Evolutionary conservation across 2,888 invertebrate genomes (phyloP).

Genomic region (Autographa gamma): DNA sequence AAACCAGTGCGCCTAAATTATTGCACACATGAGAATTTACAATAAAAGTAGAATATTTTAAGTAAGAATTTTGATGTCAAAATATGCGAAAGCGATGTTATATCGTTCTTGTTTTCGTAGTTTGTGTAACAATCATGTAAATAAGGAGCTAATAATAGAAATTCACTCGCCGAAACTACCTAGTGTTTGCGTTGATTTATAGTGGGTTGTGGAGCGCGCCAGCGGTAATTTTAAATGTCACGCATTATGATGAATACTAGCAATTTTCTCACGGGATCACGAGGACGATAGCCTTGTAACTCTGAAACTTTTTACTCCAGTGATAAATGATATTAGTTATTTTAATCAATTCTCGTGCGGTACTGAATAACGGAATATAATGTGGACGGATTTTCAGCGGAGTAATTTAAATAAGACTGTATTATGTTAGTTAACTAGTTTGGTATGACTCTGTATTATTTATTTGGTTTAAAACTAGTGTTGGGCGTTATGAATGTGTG

Average conservation of each 20-base stretch:
- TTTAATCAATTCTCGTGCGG: conserved; percentile 47
- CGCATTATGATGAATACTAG: conserved; percentile 87
- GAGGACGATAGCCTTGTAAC: conserved; percentile 74
- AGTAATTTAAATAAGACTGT: background rate
- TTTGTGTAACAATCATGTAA: conserved; percentile 55
- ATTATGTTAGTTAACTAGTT: background rate
- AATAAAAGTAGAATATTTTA: conserved; percentile 67
- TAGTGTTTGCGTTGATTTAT: conserved; percentile 85
- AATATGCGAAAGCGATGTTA: conserved; percentile 41
- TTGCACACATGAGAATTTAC: conserved; percentile 75
- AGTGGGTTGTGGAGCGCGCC: conserved; percentile 74
- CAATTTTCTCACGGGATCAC: conserved; percentile 84
- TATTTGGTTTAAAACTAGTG: background rate
- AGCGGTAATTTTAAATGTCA: conserved; percentile 86
- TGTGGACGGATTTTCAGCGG: background rate
- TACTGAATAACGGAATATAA: conserved; percentile 12
- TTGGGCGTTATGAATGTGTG: background rate
- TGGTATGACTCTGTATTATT: background rate
- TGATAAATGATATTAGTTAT: conserved; percentile 55
- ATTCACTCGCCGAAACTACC: conserved; percentile 69
- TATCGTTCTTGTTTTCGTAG: conserved; percentile 47
- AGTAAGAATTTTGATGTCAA: conserved; percentile 54
- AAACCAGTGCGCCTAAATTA: conserved; percentile 76
- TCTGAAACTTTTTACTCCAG: conserved; percentile 65
- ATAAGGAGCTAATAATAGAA: conserved; percentile 68